These are phyloP conservation scores for Chaetodon trifascialis DNA, from an alignment of 2,113 vertebrate species.

Conservation along the genomic window DNA sequence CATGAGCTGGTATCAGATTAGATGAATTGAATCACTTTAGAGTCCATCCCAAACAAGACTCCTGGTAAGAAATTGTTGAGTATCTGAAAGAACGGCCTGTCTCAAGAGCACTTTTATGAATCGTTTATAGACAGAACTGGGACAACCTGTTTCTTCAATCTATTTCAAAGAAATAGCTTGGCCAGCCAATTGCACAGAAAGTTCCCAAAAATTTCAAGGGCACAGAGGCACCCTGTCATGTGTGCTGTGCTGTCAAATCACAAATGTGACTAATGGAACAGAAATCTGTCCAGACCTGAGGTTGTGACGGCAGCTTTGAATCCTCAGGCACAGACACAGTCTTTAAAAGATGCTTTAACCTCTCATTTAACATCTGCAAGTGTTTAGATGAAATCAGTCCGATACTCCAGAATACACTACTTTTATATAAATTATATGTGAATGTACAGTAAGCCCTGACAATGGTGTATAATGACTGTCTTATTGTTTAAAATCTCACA, in stretches of 20 bases:
- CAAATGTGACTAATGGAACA: constrained; percentile 19
- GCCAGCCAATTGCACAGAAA: neutral
- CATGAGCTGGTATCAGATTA: no score
- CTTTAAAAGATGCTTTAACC: constrained; percentile 1
- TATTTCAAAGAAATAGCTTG: neutral
- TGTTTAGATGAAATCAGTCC: neutral
- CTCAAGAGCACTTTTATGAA: neutral
- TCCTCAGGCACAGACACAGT: constrained; percentile 14
- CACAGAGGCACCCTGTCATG: constrained; percentile 6
- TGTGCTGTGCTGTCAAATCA: constrained; percentile 26
- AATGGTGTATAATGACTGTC: neutral
- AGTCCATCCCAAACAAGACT: no score
- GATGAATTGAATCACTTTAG: no score
- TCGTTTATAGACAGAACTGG: neutral
- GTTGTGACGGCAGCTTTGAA: constrained; percentile 13
- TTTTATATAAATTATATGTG: no score
- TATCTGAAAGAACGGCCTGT: neutral
- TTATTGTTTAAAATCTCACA: neutral
- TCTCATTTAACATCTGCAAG: constrained; percentile 4
- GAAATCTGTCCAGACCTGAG: constrained; percentile 25
- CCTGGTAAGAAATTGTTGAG: neutral
- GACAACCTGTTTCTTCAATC: neutral
- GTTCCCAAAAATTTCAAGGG: constrained; percentile 1
- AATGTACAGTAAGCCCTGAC: neutral
- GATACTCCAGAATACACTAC: no score